phyloP scores from a whole-genome alignment of 2,797 vertebrate species.

The Onychomys leucogaster region DNA sequence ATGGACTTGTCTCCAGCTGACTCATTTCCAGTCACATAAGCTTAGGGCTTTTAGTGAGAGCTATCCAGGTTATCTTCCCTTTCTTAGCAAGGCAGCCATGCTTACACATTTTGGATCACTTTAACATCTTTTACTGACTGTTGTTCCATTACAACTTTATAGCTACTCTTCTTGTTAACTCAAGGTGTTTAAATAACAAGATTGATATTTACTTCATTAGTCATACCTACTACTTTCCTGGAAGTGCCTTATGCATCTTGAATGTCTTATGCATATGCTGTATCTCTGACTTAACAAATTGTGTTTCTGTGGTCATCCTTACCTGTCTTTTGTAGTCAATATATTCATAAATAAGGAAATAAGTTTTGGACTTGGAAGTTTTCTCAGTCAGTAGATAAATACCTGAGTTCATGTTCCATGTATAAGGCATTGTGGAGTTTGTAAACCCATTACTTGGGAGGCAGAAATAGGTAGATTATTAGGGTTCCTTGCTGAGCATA shows the following conservation, averaged over 20 bases:
- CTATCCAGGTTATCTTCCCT: background rate
- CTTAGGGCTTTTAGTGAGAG: background rate
- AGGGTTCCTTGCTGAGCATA: background rate
- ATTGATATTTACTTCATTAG: background rate
- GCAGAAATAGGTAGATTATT: background rate
- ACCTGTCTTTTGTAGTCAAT: background rate
- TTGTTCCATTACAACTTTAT: background rate
- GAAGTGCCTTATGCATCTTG: too few relatives aligned
- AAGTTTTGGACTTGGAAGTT: background rate
- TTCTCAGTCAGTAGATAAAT: background rate
- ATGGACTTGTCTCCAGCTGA: background rate
- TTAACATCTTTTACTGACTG: background rate
- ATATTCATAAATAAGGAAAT: background rate
- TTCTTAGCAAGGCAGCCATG: background rate
- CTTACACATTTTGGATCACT: background rate
- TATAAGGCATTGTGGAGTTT: background rate
- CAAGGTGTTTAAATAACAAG: background rate
- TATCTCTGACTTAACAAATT: background rate
- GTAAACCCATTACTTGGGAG: background rate
- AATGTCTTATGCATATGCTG: background rate
- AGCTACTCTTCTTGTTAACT: background rate
- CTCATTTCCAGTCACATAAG: background rate
- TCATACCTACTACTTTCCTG: rapidly evolving
- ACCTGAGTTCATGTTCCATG: background rate
- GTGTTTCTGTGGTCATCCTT: background rate